These are phyloP conservation scores for Quadroppia sp. DNA, from an alignment of 2,888 invertebrate genomes.

Conservation along the genomic window DNA sequence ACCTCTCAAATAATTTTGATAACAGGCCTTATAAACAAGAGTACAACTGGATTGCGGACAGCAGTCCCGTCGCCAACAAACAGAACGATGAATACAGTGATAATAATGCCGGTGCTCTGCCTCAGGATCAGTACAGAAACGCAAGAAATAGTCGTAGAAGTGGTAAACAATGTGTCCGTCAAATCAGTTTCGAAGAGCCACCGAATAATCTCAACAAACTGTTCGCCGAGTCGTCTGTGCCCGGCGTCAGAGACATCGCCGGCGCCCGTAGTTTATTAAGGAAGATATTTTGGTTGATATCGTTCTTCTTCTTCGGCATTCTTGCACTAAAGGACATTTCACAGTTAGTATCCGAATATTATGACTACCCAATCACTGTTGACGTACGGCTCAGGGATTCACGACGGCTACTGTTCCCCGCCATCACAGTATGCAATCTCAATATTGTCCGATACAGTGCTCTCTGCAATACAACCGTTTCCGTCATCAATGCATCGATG, in stretches of 20 bases:
- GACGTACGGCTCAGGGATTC: slow-evolving; percentile 44
- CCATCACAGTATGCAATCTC: slow-evolving; percentile 48
- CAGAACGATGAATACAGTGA: not conserved
- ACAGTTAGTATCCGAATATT: slow-evolving; percentile 43
- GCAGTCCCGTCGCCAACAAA: not conserved
- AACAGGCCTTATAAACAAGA: not conserved
- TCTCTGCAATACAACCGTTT: slow-evolving; percentile 42
- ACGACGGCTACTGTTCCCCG: slow-evolving; percentile 45
- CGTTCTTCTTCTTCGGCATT: slow-evolving; percentile 43
- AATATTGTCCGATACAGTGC: slow-evolving; percentile 45
- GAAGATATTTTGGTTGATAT: slow-evolving; percentile 44
- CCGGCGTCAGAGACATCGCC: slow-evolving; percentile 44
- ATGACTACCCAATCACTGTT: slow-evolving; percentile 45
- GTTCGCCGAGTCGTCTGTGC: slow-evolving; percentile 43
- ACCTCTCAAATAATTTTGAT: not conserved
- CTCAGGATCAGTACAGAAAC: not conserved
- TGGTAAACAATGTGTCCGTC: not conserved
- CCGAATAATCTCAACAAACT: slow-evolving; percentile 38
- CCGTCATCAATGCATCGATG: slow-evolving; percentile 44
- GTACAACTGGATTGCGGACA: slow-evolving; percentile 19
- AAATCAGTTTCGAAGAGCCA: slow-evolving; percentile 26
- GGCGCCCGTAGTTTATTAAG: slow-evolving; percentile 39
- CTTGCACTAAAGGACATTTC: slow-evolving; percentile 43
- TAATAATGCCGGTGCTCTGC: not conserved
- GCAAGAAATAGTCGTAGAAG: not conserved